phyloP scores from a whole-genome alignment of 1,140 invertebrate genomes.

The Neodiprion lecontei region DNA sequence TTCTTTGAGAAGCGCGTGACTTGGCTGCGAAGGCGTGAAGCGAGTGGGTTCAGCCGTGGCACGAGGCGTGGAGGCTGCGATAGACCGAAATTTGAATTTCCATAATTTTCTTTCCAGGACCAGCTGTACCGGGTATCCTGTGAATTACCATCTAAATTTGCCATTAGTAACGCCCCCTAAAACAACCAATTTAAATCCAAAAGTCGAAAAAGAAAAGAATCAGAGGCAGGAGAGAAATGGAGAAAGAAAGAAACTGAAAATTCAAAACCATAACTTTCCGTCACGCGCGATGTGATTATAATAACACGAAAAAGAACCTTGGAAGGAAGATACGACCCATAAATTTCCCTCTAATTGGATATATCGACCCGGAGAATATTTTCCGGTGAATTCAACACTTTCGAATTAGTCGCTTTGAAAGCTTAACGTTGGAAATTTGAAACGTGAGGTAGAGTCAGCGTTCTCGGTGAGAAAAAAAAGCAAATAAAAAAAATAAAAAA shows the following conservation, averaged over 20 bases:
- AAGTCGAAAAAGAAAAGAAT: background rate
- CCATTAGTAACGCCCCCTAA: conserved; percentile 6
- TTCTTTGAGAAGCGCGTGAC: background rate
- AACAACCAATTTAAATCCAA: conserved; percentile 12
- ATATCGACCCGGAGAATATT: background rate
- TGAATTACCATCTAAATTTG: conserved; percentile 16
- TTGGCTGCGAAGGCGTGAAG: background rate
- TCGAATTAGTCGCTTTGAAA: background rate
- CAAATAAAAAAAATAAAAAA: conserved; percentile 2
- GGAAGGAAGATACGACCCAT: conserved; percentile 2
- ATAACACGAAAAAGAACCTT: background rate
- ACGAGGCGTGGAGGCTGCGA: background rate
- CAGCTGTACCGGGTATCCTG: background rate
- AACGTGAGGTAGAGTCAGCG: conserved; percentile 10
- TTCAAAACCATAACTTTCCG: conserved; percentile 13
- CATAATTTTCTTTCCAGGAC: background rate
- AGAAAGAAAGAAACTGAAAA: background rate
- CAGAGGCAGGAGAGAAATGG: background rate
- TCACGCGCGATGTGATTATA: conserved; percentile 10
- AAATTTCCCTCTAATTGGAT: conserved; percentile 9
- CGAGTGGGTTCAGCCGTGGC: background rate
- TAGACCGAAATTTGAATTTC: background rate
- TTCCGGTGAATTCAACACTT: background rate
- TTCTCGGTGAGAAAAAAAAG: background rate
- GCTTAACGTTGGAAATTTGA: background rate